Conservation (phyloP, 2,113 vertebrate species). For the Theropithecus gelada region DNA sequence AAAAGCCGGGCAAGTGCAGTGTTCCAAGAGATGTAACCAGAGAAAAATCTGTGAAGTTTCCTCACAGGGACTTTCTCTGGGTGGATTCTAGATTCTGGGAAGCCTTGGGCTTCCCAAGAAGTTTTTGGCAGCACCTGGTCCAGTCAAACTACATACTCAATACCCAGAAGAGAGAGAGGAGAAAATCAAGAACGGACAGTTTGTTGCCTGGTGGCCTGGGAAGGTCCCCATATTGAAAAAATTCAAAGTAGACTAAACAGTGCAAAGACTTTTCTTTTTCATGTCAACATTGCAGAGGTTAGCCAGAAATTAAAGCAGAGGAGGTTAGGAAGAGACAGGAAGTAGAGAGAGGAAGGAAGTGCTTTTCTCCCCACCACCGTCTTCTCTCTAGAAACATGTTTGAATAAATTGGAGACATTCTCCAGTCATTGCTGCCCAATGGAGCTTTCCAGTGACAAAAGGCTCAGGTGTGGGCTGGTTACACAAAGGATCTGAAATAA, state of each 20-base stretch:
- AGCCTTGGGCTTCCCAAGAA: conserved; percentile 40
- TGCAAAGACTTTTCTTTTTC: conserved; percentile 16
- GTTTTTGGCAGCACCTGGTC: conserved; percentile 32
- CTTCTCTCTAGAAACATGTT: neutral
- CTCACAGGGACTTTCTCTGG: conserved; percentile 18
- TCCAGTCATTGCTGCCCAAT: neutral
- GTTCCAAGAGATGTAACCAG: neutral
- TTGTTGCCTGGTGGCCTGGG: neutral
- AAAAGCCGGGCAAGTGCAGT: neutral
- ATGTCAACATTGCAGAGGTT: neutral
- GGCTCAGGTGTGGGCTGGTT: neutral
- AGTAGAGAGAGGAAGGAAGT: neutral
- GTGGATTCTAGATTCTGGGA: neutral
- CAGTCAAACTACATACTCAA: neutral
- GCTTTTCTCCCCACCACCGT: neutral
- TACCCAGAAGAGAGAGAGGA: neutral
- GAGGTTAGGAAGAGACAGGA: neutral
- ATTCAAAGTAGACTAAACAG: conserved; percentile 62
- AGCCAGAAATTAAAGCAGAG: neutral
- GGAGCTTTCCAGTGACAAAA: neutral
- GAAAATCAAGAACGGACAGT: neutral
- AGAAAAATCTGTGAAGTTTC: neutral
- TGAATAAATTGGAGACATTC: neutral
- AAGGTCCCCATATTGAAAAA: conserved; percentile 24
- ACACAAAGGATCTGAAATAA: neutral